A percentile compares a stretch with the other conserved stretches of the same genome.
Evolutionary conservation across 2,113 vertebrate species (phyloP).

Genomic region (Smithornis capensis): DNA sequence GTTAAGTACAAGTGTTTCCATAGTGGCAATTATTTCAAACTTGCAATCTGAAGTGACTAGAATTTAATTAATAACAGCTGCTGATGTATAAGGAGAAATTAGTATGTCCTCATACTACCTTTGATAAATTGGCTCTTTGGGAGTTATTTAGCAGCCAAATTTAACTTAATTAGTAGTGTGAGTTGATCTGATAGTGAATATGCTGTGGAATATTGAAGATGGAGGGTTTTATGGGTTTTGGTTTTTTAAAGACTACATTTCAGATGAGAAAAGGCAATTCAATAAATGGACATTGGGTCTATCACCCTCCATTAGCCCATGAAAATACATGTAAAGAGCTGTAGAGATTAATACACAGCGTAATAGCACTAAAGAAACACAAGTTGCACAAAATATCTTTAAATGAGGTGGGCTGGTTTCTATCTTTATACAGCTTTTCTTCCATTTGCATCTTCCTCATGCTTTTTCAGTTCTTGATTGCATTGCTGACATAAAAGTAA

Average conservation of each 20-base stretch:
- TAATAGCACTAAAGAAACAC: not conserved
- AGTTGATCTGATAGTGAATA: slow-evolving; percentile 30
- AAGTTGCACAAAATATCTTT: not conserved
- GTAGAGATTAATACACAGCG: not conserved
- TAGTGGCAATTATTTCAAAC: not conserved
- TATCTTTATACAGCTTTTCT: not conserved
- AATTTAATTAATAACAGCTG: slow-evolving; percentile 47
- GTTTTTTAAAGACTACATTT: not conserved
- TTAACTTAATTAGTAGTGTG: slow-evolving; percentile 34
- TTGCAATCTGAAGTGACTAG: not conserved
- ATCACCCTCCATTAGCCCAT: not conserved
- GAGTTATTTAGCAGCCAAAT: slow-evolving; percentile 16
- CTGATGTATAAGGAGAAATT: not conserved
- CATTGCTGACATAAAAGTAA: not conserved
- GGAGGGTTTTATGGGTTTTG: not conserved
- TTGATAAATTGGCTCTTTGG: slow-evolving; percentile 4
- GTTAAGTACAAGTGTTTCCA: not conserved
- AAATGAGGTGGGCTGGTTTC: not conserved
- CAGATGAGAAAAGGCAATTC: not conserved
- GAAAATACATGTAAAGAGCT: not conserved
- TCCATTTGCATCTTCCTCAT: not conserved
- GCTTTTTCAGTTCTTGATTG: not conserved
- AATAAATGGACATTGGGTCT: not conserved
- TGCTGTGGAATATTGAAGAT: not conserved
- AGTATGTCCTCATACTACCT: not conserved